Conservation (phyloP, 2,797 vertebrate species). For the Lutra lutra region DNA sequence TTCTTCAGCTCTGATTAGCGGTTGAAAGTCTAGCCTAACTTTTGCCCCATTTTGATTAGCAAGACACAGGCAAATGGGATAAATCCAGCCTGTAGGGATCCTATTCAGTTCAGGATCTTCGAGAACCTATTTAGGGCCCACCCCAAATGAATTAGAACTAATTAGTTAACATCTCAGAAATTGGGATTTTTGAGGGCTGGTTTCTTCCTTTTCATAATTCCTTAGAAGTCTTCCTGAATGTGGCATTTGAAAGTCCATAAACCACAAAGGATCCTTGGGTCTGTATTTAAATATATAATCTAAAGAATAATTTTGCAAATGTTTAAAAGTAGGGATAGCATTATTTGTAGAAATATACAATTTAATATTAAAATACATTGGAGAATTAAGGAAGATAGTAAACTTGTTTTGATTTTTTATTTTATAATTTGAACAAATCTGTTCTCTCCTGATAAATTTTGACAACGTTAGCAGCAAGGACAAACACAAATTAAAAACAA, state of each 20-base stretch:
- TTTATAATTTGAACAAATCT: neutral
- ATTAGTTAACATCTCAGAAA: neutral
- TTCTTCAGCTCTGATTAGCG: neutral
- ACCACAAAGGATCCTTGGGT: neutral
- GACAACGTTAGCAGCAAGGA: neutral
- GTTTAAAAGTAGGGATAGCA: neutral
- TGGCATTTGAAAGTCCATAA: neutral
- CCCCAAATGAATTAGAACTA: neutral
- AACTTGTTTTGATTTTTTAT: neutral
- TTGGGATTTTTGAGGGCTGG: neutral
- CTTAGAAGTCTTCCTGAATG: neutral
- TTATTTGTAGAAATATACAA: neutral
- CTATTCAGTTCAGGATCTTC: neutral
- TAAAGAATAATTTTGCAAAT: neutral
- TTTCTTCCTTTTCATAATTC: neutral
- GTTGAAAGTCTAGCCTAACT: neutral
- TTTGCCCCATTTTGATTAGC: neutral
- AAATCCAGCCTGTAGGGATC: neutral
- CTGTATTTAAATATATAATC: neutral
- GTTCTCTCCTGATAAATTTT: neutral
- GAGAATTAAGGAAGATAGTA: neutral
- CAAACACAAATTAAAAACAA: neutral
- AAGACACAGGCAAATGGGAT: neutral
- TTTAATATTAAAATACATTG: neutral
- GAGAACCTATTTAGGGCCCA: neutral